Conservation (phyloP, 2,888 invertebrate species). For the Mythimna lalbum region DNA sequence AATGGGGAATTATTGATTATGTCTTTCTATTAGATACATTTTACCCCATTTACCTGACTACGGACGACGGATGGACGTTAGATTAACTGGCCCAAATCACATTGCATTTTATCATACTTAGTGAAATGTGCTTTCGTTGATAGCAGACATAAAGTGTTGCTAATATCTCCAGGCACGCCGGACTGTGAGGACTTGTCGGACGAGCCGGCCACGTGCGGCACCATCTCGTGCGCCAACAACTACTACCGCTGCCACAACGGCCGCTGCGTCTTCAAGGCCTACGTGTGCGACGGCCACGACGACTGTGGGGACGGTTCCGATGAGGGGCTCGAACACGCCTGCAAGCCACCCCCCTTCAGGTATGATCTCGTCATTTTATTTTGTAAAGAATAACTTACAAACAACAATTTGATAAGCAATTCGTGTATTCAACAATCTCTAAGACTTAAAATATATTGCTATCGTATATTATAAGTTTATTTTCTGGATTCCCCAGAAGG, state of each 20-base stretch:
- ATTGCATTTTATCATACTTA: background rate
- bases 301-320: slow-evolving; percentile 98
- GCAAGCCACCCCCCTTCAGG: slow-evolving; percentile 94
- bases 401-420: background rate
- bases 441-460: background rate
- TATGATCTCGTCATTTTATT: slow-evolving; percentile 54
- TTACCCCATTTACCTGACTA: too few relatives aligned
- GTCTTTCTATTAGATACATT: too few relatives aligned
- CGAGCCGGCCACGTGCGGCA: slow-evolving; percentile 95
- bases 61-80: too few relatives aligned
- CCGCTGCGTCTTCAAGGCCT: slow-evolving; percentile 97
- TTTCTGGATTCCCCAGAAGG: background rate
- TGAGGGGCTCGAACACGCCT: slow-evolving; percentile 95
- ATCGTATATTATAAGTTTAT: background rate
- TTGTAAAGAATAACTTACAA: too few relatives aligned
- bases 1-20: too few relatives aligned
- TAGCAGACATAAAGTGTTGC: too few relatives aligned
- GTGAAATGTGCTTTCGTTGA: background rate
- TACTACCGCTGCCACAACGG: slow-evolving; percentile 96
- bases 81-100: too few relatives aligned
- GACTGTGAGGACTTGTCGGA: slow-evolving; percentile 98
- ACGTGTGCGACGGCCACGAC: slow-evolving; percentile 98
- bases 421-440: background rate
- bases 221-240: slow-evolving; percentile 93
- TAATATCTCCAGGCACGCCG: slow-evolving; percentile 88